Evolutionary conservation across 2,888 invertebrate species (phyloP), one percentile per base, ranked within the genome.

Genomic region (Leucoma salicis): DNA sequence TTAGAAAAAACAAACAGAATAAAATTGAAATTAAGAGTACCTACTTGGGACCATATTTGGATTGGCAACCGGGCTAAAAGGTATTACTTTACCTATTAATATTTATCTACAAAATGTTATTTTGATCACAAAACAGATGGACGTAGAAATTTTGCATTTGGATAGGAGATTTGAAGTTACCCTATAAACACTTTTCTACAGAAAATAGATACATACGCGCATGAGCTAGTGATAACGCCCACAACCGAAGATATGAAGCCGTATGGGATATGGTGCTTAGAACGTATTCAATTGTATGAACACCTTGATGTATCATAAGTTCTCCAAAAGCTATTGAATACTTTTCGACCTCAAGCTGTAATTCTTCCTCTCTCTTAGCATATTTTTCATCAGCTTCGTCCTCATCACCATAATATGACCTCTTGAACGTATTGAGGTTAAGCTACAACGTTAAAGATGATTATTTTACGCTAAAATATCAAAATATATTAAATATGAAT

Each of bases 171-270:
- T n/a, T n/a, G n/a, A n/a, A n/a, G n/a, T n/a, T n/a, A n/a, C n/a
- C n/a, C n/a, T n/a, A n/a, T n/a, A n/a, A n/a, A n/a, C n/a, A n/a
- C n/a, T n/a, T n/a, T n/a, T n/a, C n/a, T n/a, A n/a, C n/a, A n/a
- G n/a, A n/a, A n/a, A n/a, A n/a, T n/a, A n/a, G n/a, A 7, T 12
- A 36, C 44, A 1, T 39, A 95, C 95, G 95, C 37, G 95, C 93
- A 77, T 97, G 97, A 18, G 97, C 97, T 37, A 97, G 83, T 10
- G 96, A 96, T 37, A 97, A 84, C 3, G 97, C 97, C 97, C 97
- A 97, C 3, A 97, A 90, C 54, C 97, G 93, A 14, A 97, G 91
- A 72, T 97, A 97, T 0, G 96, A 97, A 1, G 97, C 97, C 0
- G 97, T 97, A 71, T 97, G 96, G 0, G 97, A 97, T 35, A 97